Percentiles rank a stretch among this genome's conserved stretches.
Conservation (phyloP, 1,140 invertebrate species). For the Temnothorax nylanderi region DNA sequence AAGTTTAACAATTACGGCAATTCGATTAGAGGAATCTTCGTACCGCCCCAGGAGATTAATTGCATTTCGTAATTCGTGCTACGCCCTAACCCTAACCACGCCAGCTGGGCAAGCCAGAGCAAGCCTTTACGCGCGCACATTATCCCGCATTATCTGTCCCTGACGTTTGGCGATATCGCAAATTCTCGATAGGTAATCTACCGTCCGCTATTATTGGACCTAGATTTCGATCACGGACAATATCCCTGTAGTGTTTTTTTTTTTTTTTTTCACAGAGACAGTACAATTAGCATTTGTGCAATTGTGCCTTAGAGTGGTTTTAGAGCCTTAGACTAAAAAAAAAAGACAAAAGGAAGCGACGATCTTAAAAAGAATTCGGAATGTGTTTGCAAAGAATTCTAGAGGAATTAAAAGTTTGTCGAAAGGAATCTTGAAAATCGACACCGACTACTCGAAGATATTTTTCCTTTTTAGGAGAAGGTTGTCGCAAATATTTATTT, state of each 20-base stretch:
- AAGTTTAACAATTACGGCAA: neutral
- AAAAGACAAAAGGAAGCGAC: neutral
- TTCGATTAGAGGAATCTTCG: neutral
- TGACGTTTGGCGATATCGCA: constrained; percentile 44
- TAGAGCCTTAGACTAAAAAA: neutral
- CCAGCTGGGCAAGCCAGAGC: constrained; percentile 5
- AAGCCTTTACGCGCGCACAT: constrained; percentile 28
- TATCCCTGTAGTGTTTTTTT: neutral
- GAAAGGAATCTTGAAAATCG: neutral
- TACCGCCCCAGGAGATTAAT: neutral
- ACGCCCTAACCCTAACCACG: neutral
- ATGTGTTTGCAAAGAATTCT: neutral
- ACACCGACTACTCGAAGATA: neutral
- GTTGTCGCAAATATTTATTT: neutral
- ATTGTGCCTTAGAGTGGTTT: neutral
- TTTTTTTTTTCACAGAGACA: neutral
- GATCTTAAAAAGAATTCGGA: neutral
- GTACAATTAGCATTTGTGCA: neutral
- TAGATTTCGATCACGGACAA: neutral
- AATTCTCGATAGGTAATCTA: constrained; percentile 42
- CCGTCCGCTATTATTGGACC: constrained; percentile 17
- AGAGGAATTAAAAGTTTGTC: neutral
- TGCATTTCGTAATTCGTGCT: constrained; percentile 22
- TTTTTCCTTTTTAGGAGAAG: neutral
- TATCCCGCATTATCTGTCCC: constrained; percentile 47